Base-by-base conservation (phyloP, 2,888 invertebrate species). In the Orthonychiurus folsomi region DNA sequence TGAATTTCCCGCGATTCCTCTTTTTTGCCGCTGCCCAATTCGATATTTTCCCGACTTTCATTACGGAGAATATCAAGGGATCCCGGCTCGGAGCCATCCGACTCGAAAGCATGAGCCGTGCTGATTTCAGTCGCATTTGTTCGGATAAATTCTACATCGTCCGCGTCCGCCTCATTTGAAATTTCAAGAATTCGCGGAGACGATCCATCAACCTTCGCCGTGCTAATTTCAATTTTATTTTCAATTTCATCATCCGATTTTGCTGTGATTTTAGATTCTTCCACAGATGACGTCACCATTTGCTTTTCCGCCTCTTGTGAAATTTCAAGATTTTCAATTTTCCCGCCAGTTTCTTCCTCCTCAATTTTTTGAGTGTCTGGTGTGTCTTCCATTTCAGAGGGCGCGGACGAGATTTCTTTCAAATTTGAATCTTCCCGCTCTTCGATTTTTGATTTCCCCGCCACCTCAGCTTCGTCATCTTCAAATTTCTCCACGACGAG, bases 401-500 rank as follows among this genome's bases (percentile, higher is more conserved):
- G 5, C n/a, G 52, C 5, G n/a, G 23, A 52, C 23, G 3, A 5
- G 23, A 52, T 52, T 9, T 12, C 3, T 52, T 52, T 52, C n/a
- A 23, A 52, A 52, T 52, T 52, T 3, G n/a, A 5, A 52, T 52
- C n/a, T n/a, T 62, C 57, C 15, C 9, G 37, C 5, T 5, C 15
- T 5, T 37, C 9, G 5, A 9, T 37, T 15, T 15, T 15, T 9
- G 9, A 9, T 12, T 63, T 50, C 1, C 27, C 62, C 12, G 50
- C 59, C 23, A 18, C 47, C 28, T 63, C 53, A 1, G 24, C 59
- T 58, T 21, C 24, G n/a, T 61, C 56, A 25, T 56, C 57, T 2
- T 23, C 50, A 27, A 57, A 62, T 60, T 71, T 73, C 56, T 73
- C 72, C 24, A 73, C 69, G 15, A 73, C 68, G 15, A 73, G 62